Evolutionary conservation across 2,888 invertebrate genomes (phyloP), one percentile per base, ranked within the genome.

Genomic region (Stenodera caucasica): DNA sequence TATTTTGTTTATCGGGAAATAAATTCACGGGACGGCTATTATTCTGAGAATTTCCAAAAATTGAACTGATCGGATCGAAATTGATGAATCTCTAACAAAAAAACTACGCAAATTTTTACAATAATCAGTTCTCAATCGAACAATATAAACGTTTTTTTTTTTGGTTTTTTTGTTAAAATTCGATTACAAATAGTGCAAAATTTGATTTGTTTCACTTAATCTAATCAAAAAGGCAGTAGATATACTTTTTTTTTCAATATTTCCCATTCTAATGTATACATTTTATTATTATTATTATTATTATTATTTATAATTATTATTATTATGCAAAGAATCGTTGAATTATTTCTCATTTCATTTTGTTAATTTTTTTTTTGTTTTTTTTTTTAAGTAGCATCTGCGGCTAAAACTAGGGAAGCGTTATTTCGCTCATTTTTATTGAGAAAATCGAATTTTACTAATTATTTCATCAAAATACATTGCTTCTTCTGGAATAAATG

Each of bases 151-250:
- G 30, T 30, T 30, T 8, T 9, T 9, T 30, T 30, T 26, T 26
- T 26, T 26, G 26, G 30, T 40, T 40, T 8, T 40, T 40, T 40
- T 45, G 21, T 45, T 21, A 12, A 45, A 45, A 60, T 40, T 57
- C 56, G 49, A 55, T 59, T 60, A 60, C 50, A 57, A 61, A 61
- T 61, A 51, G 61, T 61, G 61, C 61, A 61, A 61, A 61, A 61
- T 58, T 57, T 60, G 52, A 52, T 52, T 53, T 57, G 33, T 12
- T 45, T 12, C 11, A 12, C 61, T 55, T 61, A 55, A 61, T 56
- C 57, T 61, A 61, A 57, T 61, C 61, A 53, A 55, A 61, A 61
- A 61, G 58, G 61, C 61, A 61, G 61, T 61, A 61, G 61, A 54
- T 58, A 32, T 52, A 52, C 45, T 52, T 15, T 61, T 52, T 61